Conservation (phyloP, 1,140 invertebrate species). For the Drosophila sp. region DNA sequence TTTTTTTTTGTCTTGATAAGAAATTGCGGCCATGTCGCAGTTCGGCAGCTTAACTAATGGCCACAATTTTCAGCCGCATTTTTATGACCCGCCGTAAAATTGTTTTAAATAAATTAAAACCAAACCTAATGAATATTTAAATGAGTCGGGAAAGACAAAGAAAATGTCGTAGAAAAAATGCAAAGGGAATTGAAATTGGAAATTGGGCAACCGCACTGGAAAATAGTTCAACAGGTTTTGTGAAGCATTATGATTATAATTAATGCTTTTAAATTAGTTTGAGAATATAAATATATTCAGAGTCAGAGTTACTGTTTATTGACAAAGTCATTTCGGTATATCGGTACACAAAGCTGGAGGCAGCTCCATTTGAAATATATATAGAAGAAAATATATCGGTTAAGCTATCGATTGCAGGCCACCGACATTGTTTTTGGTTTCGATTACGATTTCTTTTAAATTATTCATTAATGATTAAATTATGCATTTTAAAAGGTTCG, state of each 20-base stretch:
- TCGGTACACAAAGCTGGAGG: too few species aligned
- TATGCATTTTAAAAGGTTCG: neutral
- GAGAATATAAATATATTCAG: too few species aligned
- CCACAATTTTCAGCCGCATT: conserved; percentile 59
- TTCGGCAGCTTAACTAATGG: conserved; percentile 31
- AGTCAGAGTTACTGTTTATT: too few species aligned
- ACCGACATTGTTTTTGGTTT: neutral
- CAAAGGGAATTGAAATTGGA: conserved; percentile 33
- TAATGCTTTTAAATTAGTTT: conserved; percentile 1
- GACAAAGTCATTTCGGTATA: too few species aligned
- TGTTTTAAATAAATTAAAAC: conserved; percentile 62
- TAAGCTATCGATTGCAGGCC: too few species aligned
- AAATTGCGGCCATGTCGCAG: conserved; percentile 34
- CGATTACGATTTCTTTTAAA: neutral
- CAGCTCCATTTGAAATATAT: too few species aligned
- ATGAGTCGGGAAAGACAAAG: conserved; percentile 29
- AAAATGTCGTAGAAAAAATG: neutral
- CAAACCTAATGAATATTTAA: conserved; percentile 42
- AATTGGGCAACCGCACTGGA: neutral
- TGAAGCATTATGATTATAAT: neutral
- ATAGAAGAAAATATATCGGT: too few species aligned
- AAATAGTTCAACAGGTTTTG: conserved; percentile 9
- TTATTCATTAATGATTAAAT: too few species aligned
- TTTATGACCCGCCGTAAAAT: conserved; percentile 53
- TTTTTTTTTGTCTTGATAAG: conserved; percentile 43